These are phyloP conservation scores for Myripristis jacobus DNA, from an alignment of 2,797 vertebrate species.

Conservation along the genomic window DNA sequence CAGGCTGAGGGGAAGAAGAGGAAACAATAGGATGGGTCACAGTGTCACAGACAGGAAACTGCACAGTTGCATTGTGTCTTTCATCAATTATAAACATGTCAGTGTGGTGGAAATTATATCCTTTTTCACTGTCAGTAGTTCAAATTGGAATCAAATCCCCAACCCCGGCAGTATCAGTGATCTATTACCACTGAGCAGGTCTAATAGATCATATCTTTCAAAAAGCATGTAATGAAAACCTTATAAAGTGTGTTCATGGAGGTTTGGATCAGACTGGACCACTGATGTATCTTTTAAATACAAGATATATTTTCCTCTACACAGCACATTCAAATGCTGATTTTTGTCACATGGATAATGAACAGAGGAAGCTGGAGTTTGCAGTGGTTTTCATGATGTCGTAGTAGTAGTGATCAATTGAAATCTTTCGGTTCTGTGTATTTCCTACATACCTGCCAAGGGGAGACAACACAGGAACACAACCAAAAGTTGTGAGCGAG, in stretches of 20 bases:
- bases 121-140: neutral
- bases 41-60: neutral
- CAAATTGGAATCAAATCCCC: neutral
- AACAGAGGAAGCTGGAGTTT: too few species aligned
- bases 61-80: neutral
- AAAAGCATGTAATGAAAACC: neutral
- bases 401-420: neutral
- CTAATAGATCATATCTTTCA: neutral
- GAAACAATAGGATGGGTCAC: too few species aligned
- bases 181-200: neutral
- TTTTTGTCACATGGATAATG: too few species aligned
- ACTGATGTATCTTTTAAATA: too few species aligned
- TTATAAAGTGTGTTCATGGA: too few species aligned
- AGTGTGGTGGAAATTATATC: neutral
- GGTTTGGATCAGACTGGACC: too few species aligned
- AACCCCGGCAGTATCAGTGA: neutral
- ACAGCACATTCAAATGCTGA: too few species aligned
- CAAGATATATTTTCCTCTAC: too few species aligned
- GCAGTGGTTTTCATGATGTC: neutral
- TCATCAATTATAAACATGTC: neutral
- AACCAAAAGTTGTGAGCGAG: slow-evolving; percentile 47
- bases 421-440: too few species aligned
- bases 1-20: slow-evolving; percentile 51
- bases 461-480: slow-evolving; percentile 67
- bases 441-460: slow-evolving; percentile 71